Evolutionary conservation across 2,888 invertebrate genomes (phyloP).

Genomic region (Tethea ocularis): DNA sequence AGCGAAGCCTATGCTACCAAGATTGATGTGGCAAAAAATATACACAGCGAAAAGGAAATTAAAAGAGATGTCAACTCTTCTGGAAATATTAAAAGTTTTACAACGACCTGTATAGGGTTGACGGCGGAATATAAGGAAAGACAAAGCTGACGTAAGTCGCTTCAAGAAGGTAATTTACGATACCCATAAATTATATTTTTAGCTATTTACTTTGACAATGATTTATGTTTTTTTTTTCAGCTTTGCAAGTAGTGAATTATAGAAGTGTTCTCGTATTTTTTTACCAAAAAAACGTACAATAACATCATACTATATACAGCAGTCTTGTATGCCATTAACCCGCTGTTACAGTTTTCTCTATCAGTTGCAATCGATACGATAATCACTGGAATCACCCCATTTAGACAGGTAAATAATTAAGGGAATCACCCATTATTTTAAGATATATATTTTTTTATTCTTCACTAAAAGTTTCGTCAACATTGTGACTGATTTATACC

Average conservation of each 20-base stretch:
- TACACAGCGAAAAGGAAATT: conserved; percentile 55
- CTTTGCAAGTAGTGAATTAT: neutral
- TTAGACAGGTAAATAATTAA: too few relatives aligned
- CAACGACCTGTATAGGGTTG: conserved; percentile 39
- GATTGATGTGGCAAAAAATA: conserved; percentile 71
- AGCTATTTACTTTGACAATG: conserved; percentile 22
- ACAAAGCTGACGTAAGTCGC: conserved; percentile 27
- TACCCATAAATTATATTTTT: conserved; percentile 24
- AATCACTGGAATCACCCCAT: neutral
- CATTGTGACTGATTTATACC: conserved; percentile 59
- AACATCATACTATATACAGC: neutral
- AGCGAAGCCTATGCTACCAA: conserved; percentile 57
- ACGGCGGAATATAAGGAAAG: conserved; percentile 27
- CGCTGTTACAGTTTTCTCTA: neutral
- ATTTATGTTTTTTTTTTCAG: conserved; percentile 1
- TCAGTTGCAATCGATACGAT: neutral
- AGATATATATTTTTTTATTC: neutral
- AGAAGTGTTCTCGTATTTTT: neutral
- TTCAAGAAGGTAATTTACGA: conserved; percentile 31
- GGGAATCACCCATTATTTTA: neutral
- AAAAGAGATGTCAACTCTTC: conserved; percentile 55
- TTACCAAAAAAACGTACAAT: neutral
- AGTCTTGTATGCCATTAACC: neutral
- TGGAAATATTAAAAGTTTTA: conserved; percentile 54
- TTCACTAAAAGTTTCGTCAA: conserved; percentile 30